Evolutionary conservation across 1,140 invertebrate genomes (phyloP), one percentile per base, ranked within the genome.

Genomic region (Leptopilina clavipes): DNA sequence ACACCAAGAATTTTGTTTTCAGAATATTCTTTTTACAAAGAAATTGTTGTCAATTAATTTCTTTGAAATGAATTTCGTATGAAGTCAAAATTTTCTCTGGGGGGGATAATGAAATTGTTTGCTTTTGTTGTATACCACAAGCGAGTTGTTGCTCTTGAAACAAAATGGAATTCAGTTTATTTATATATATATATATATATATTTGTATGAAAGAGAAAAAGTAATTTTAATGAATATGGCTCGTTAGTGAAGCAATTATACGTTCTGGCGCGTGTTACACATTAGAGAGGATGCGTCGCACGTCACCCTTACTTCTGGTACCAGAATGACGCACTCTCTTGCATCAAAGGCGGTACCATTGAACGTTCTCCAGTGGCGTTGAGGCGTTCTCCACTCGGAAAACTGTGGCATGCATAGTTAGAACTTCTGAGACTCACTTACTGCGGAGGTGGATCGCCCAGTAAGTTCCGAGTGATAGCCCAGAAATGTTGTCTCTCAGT

Each of bases 401-500:
- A 48, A 75, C 70, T 40, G 75, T 40, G 65, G 74, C 74, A 44
- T 70, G 59, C 52, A 8, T 70, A 8, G 75, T 37, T 65, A 73
- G 54, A 79, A 52, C 44, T 11, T 52, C 48, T n/a, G n/a, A 17
- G n/a, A 17, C 48, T 52, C 14, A 59, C 80, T 71, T 65, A 73
- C 70, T 79, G 79, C 79, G 80, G 76, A 77, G 81, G 78, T 75
- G 81, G 77, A 76, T 78, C 77, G 73, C 70, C 78, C 83, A 82
- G 82, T 81, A 78, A 75, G 82, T 80, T 70, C 76, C 82, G 79
- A 78, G 81, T 83, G 75, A 79, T 79, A 81, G 81, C 75, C 77
- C 77, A 77, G 82, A 78, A 81, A 83, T 81, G 81, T 82, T 81
- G 81, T 77, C 81, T 76, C 79, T 85, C 81, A 83, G 83, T 76